Conservation (phyloP, 2,113 vertebrate species). For the human (Homo sapiens) region GRCh38 chr16:18017501-18018000, state of each 20-base stretch:
- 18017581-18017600: too few relatives aligned
- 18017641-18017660: not conserved
- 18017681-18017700: not conserved
- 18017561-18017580: too few relatives aligned
- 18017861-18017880: not conserved
- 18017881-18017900: not conserved
- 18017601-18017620: too few relatives aligned
- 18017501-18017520: too few relatives aligned
- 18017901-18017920: not conserved
- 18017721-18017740: not conserved
- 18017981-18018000: not conserved
- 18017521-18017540: too few relatives aligned
- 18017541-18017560: too few relatives aligned
- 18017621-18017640: not conserved
- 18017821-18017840: not conserved
- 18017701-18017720: not conserved
- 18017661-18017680: not conserved
- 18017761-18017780: constrained; percentile 14
- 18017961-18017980: not conserved
- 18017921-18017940: not conserved
- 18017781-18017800: not conserved
- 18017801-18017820: not conserved
- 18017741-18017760: not conserved
- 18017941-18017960: not conserved
- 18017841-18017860: not conserved